Percentiles rank a stretch among this genome's conserved stretches.
These are phyloP conservation scores for Abrostola triplasia DNA, from an alignment of 2,888 invertebrate genomes.

Conservation along the genomic window DNA sequence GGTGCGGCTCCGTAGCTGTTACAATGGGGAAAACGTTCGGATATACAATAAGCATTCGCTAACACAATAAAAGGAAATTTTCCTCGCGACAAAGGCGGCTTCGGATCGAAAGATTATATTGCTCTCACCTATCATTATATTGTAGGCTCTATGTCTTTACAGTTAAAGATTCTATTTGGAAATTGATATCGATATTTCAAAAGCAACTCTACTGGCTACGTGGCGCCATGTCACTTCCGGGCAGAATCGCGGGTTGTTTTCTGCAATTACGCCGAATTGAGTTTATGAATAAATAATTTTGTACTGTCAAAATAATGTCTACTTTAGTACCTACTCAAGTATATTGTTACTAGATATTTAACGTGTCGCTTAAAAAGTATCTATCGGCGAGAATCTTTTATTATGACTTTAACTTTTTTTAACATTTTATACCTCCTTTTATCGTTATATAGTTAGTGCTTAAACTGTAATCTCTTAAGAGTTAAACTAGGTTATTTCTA, in stretches of 20 bases:
- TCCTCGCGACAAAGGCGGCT: slow-evolving; percentile 70
- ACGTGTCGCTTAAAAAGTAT: no score
- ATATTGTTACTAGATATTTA: no score
- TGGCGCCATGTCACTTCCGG: slow-evolving; percentile 70
- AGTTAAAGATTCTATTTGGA: slow-evolving; percentile 60
- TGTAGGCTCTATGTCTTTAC: slow-evolving; percentile 66
- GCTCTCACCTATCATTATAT: slow-evolving; percentile 60
- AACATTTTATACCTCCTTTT: no score
- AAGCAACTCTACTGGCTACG: slow-evolving; percentile 61
- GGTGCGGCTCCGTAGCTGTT: slow-evolving; percentile 68
- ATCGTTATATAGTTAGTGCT: slow-evolving; percentile 6
- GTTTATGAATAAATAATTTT: slow-evolving; percentile 55
- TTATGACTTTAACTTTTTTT: no score
- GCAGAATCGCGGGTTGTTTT: slow-evolving; percentile 64
- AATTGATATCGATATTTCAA: slow-evolving; percentile 63
- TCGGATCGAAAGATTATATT: slow-evolving; percentile 73
- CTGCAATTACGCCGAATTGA: slow-evolving; percentile 56
- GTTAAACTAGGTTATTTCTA: slow-evolving; percentile 43
- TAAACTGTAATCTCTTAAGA: slow-evolving; percentile 20
- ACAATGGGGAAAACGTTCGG: slow-evolving; percentile 79
- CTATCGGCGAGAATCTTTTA: no score
- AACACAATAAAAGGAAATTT: slow-evolving; percentile 84
- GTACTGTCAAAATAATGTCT: background rate
- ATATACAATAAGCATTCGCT: slow-evolving; percentile 84
- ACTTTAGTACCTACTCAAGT: no score